Evolutionary conservation across 2,113 vertebrate genomes (phyloP).

Genomic region (Drymodes brunneopygia): DNA sequence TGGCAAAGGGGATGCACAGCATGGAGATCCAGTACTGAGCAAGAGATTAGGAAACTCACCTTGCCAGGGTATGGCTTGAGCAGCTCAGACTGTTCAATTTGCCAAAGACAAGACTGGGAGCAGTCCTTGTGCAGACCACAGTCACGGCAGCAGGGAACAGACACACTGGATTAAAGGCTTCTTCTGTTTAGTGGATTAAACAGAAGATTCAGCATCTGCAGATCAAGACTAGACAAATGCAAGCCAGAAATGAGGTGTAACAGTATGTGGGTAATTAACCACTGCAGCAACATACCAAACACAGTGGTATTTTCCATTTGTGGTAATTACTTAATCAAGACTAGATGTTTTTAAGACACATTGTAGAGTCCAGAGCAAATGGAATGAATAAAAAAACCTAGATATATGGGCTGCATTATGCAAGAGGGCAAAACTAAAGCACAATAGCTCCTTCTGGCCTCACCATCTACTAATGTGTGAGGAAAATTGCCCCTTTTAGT

Average conservation of each 20-base stretch:
- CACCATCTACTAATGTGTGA: background rate
- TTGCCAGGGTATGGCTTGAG: background rate
- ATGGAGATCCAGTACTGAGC: background rate
- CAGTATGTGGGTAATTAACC: conserved; percentile 13
- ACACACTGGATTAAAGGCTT: accelerated
- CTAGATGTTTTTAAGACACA: background rate
- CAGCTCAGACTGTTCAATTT: background rate
- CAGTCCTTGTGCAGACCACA: background rate
- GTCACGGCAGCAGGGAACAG: background rate
- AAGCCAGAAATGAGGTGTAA: background rate
- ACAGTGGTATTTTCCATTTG: conserved; percentile 12
- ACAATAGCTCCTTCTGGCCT: background rate
- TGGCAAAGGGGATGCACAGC: background rate
- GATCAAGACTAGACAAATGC: background rate
- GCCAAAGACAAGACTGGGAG: background rate
- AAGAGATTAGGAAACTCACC: background rate
- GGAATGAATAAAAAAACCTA: background rate
- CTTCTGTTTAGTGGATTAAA: background rate
- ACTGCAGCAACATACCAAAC: background rate
- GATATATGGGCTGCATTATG: background rate
- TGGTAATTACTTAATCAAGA: conserved; percentile 19
- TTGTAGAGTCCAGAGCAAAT: background rate
- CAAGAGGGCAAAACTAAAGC: background rate
- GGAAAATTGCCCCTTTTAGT: background rate
- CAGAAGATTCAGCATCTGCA: background rate